A percentile compares a stretch with the other conserved stretches of the same genome.
Conservation (phyloP, 2,113 vertebrate species). For the Scalopus aquaticus region DNA sequence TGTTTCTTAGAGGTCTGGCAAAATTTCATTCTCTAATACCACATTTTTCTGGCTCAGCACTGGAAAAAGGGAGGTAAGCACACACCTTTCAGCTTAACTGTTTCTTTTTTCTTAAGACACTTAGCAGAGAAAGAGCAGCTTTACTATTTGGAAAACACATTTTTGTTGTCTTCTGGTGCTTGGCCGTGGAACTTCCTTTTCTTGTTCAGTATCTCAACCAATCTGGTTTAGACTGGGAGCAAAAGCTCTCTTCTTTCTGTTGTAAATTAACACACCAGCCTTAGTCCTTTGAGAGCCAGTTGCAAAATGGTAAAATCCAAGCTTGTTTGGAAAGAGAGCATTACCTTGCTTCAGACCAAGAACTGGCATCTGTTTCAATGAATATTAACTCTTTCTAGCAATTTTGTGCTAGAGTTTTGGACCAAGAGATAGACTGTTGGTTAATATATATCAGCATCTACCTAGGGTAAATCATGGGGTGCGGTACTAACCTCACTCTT, state of each 20-base stretch:
- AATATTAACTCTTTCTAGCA: conserved; percentile 7
- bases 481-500: background rate
- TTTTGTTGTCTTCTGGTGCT: conserved; percentile 65
- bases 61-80: conserved; percentile 79
- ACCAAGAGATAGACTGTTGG: background rate
- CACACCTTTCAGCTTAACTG: conserved; percentile 74
- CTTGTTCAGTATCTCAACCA: conserved; percentile 31
- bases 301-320: conserved; percentile 11
- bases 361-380: background rate
- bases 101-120: conserved; percentile 73
- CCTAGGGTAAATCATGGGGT: background rate
- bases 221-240: conserved; percentile 22
- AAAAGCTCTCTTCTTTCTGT: conserved; percentile 41
- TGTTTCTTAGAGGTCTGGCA: conserved; percentile 56
- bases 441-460: conserved; percentile 17
- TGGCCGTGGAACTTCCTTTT: conserved; percentile 61
- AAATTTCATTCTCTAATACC: conserved; percentile 37
- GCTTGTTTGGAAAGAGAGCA: conserved; percentile 7
- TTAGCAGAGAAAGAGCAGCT: conserved; percentile 75
- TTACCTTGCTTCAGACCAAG: background rate
- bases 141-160: conserved; percentile 69
- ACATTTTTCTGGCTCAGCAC: conserved; percentile 78
- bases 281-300: background rate
- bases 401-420: background rate
- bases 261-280: background rate